phyloP scores from a whole-genome alignment of 2,888 invertebrate species.

The Drosophila histrio region DNA sequence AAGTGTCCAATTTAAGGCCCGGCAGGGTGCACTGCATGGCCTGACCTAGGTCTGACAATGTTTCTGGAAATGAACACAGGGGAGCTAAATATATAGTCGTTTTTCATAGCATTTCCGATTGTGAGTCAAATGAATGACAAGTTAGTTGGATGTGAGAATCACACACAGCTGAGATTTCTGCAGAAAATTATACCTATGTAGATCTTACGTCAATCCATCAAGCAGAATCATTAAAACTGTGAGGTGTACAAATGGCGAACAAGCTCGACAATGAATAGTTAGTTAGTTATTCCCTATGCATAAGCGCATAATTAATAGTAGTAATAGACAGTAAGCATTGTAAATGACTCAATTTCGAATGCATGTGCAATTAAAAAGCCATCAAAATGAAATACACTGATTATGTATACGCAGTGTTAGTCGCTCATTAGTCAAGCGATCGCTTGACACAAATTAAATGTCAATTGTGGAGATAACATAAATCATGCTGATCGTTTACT shows the following conservation, averaged over 20 bases:
- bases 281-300: slow-evolving; percentile 4
- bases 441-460: slow-evolving; percentile 72
- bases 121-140: slow-evolving; percentile 77
- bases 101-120: slow-evolving; percentile 66
- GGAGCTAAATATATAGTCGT: neutral
- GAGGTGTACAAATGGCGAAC: neutral
- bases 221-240: slow-evolving; percentile 16
- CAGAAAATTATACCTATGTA: slow-evolving; percentile 30
- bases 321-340: slow-evolving; percentile 4
- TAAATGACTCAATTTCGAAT: slow-evolving; percentile 64
- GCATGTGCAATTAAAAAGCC: slow-evolving; percentile 64
- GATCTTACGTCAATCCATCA: slow-evolving; percentile 39
- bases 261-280: neutral
- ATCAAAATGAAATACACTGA: slow-evolving; percentile 33
- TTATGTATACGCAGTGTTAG: slow-evolving; percentile 34
- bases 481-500: slow-evolving; percentile 33
- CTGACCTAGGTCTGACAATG: slow-evolving; percentile 46
- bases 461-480: slow-evolving; percentile 52
- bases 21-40: slow-evolving; percentile 54
- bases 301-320: slow-evolving; percentile 50
- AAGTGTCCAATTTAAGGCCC: slow-evolving; percentile 67
- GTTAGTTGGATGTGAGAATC: slow-evolving; percentile 26
- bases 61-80: neutral
- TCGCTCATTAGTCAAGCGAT: slow-evolving; percentile 37
- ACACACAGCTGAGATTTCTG: slow-evolving; percentile 32